Base-by-base conservation (phyloP, 2,888 invertebrate genomes). In the Megamerina dolium region DNA sequence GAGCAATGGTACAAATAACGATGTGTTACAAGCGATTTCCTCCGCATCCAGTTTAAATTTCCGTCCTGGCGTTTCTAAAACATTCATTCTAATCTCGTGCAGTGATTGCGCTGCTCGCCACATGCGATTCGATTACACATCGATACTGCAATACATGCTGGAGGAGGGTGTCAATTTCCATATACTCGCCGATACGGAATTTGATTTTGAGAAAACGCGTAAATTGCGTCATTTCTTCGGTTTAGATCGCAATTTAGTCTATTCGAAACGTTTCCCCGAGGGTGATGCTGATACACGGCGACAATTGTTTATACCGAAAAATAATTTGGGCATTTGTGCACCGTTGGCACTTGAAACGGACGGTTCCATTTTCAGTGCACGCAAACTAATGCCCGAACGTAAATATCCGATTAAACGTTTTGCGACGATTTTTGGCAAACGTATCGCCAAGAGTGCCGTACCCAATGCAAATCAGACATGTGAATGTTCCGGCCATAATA, bases 321-420 rank as follows among this genome's bases (percentile, higher is more conserved):
- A 79, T 45, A 79, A 78, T 46, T 72, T 90, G 19, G 88, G 88
- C 14, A 77, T 85, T 34, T 92, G 92, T 62, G 80, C 83, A 2
- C 84, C 88, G 0, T 73, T 92, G 16, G 87, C 91, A 1, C 66
- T 91, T 54, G 89, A 91, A 67, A 88, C 88, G 3, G 88, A 90
- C 58, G 92, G 80, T 13, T 76, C 82, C 1, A 73, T 84, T 42
- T 84, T 84, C 59, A 78, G 77, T 46, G 77, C 76, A 0, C 75
- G 75, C 45, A 80, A 80, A 60, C 58, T 83, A 46, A 75, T 76
- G 44, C 72, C 74, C 12, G 77, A 77, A 36, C 78, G 78, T 38
- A 72, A 73, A 30, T 73, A 77, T 44, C 73, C 76, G 14, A 75
- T 79, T 4, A 80, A 79, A 57, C 80, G 81, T 51, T 78, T 84